These are phyloP conservation scores for Semicossyphus pulcher DNA, from an alignment of 2,113 vertebrate species.

Conservation along the genomic window DNA sequence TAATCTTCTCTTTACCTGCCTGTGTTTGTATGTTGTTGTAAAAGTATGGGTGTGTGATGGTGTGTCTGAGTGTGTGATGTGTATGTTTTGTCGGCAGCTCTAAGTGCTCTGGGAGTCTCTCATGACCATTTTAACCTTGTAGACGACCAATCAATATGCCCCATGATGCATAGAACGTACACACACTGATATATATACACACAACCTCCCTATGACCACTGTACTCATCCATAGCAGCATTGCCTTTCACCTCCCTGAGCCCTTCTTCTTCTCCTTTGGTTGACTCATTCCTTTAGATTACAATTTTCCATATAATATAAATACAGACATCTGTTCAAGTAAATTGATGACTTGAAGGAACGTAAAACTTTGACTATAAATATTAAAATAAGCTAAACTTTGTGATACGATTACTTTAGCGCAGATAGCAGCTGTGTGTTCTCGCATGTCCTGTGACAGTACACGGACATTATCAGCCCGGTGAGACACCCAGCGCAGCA, in stretches of 20 bases:
- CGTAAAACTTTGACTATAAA: background rate
- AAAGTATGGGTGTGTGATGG: background rate
- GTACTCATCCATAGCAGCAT: background rate
- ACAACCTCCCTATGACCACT: background rate
- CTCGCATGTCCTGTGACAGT: background rate
- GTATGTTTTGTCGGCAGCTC: background rate
- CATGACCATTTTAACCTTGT: background rate
- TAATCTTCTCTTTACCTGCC: background rate
- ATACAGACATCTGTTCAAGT: background rate
- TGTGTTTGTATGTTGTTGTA: background rate
- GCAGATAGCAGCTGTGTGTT: background rate
- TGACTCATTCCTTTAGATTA: background rate
- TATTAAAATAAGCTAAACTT: background rate
- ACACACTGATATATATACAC: background rate
- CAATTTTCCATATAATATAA: background rate
- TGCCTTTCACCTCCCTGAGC: background rate
- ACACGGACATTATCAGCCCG: background rate
- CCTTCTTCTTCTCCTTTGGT: no score
- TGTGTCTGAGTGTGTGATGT: constrained; percentile 3
- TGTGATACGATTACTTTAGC: background rate
- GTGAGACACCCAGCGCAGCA: background rate
- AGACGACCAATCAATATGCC: background rate
- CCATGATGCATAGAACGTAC: background rate
- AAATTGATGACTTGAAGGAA: background rate
- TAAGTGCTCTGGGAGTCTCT: constrained; percentile 48